Evolutionary conservation across 2,888 invertebrate genomes (phyloP), one percentile per base, ranked within the genome.

Genomic region (Habroteleia sp.): DNA sequence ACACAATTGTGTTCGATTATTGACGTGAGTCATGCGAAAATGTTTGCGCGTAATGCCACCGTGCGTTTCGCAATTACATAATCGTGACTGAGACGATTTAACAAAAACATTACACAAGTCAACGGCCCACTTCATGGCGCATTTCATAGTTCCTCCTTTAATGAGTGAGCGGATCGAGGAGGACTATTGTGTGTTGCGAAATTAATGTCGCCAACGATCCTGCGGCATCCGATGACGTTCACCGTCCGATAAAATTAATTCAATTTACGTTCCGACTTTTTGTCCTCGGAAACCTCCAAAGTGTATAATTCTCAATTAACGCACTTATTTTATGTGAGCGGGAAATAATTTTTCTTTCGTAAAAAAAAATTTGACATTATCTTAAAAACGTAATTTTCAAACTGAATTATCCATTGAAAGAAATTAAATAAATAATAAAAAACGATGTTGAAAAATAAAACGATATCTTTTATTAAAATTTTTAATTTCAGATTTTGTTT

Each of bases 31-130:
- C 65, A 44, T 54, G 52, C 35, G 25, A 52, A 63, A 63, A 50
- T 50, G 50, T 63, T 48, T 33, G 16, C 41, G 46, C 31, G 14
- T 41, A 41, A 62, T 50, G 48, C 31, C 48, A 31, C 62, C 10
- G 39, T 25, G 41, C 14, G 16, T 66, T 66, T 66, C 27, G 54
- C 39, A 66, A 66, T 66, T 10, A 48, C 56, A 56, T 56, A 66
- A 66, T 56, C 66, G 37, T 46, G 37, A 39, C 39, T 48, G 31
- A 27, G 48, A 66, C 39, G 56, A 56, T 68, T 68, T 46, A 66
- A 46, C 39, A 39, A 56, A 65, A 66, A 66, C 52, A 56, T 66
- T 66, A 56, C 66, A 35, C 54, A 66, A 66, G 66, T 41, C 66
- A 46, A 54, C 37, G 66, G 54, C 66, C 66, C 66, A 66, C 56